Base-by-base conservation (phyloP, 2,888 invertebrate genomes). In the Rapana venosa region DNA sequence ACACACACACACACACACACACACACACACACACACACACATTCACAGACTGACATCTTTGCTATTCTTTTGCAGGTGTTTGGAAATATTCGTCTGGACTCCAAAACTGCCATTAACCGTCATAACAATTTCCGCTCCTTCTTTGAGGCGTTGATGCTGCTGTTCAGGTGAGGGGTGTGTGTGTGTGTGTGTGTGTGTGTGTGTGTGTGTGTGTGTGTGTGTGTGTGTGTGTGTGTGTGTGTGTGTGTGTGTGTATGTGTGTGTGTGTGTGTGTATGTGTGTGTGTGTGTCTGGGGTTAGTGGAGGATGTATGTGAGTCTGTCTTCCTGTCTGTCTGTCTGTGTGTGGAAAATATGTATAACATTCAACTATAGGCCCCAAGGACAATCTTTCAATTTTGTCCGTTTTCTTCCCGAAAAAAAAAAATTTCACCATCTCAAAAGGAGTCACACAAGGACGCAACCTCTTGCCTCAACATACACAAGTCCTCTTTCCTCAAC, bases 81-180 rank as follows among this genome's bases (percentile, higher is more conserved):
- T 97, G 99, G 99, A 97, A 99, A 99, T 97, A 99, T 99, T 97
- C 98, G 97, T 96, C 97, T 99, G 97, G 97, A 98, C 96, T 97
- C 99, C 95, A 98, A 97, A 95, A 98, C 98, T 96, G 97, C 98
- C 96, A 98, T 99, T 97, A 99, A 98, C 97, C 98, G 99, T 97
- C 99, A 99, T 97, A 99, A 99, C 97, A 99, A 99, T 97, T 99
- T 99, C 97, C 98, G 98, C 97, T 98, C 98, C 97, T 99, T 99
- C 97, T 98, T 98, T 97, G 98, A 99, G 97, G 99, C 99, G 96
- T 98, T 99, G 96, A 98, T 99, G 98, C 97, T 99, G 96, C 97
- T 99, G 96, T 99, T 99, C 98, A 98, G 99, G 99, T 97, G 95
- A 95, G 96, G 94, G 1, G 26, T 17, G 66, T 22, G 26, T 66